A percentile compares a stretch with the other conserved stretches of the same genome.
These are phyloP conservation scores for Arrhopalites spinosus DNA, from an alignment of 2,888 invertebrate genomes.

Conservation along the genomic window DNA sequence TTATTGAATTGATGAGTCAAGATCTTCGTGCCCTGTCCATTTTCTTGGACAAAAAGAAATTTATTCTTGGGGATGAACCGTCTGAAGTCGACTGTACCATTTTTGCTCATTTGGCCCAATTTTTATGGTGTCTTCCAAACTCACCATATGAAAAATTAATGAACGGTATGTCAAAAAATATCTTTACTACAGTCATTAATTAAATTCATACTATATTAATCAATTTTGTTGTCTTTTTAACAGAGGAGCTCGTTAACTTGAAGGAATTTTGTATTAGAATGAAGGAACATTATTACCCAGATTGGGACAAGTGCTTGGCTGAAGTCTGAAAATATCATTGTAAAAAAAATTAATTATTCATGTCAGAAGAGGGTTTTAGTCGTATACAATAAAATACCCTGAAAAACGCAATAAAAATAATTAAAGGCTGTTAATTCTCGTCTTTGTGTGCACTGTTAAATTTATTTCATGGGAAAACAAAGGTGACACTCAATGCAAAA, in stretches of 20 bases:
- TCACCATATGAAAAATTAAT: conserved; percentile 1
- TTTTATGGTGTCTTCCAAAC: background rate
- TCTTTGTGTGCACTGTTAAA: no score
- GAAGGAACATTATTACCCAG: conserved; percentile 46
- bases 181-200: background rate
- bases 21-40: conserved; percentile 45
- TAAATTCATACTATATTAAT: background rate
- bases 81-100: conserved; percentile 58
- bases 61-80: conserved; percentile 49
- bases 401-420: no score
- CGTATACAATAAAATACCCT: no score
- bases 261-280: conserved; percentile 46
- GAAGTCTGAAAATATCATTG: conserved; percentile 63
- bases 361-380: no score
- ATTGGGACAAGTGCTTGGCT: conserved; percentile 42
- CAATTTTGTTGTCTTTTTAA: conserved; percentile 1
- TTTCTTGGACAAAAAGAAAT: conserved; percentile 47
- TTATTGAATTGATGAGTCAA: conserved; percentile 39
- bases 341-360: background rate
- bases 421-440: no score
- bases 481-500: no score
- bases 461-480: no score
- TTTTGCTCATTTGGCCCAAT: conserved; percentile 59
- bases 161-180: background rate
- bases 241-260: conserved; percentile 44